phyloP scores from a whole-genome alignment of 2,888 invertebrate species.

The Spodoptera exigua region DNA sequence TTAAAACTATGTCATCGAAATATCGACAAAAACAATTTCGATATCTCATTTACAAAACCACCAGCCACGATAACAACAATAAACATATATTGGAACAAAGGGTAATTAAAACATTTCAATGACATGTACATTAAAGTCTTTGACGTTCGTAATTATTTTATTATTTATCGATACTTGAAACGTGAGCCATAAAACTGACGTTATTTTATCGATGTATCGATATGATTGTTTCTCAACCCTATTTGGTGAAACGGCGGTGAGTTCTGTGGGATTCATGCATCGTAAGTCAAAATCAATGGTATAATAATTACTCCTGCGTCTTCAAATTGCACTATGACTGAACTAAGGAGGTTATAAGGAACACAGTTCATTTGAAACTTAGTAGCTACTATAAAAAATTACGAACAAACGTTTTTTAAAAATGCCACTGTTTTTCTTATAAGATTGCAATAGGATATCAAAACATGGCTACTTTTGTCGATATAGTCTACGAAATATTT shows the following conservation, averaged over 20 bases:
- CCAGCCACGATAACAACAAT: too few species aligned
- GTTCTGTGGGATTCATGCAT: slow-evolving; percentile 52
- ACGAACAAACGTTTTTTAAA: too few species aligned
- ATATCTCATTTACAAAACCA: too few species aligned
- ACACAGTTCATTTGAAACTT: too few species aligned
- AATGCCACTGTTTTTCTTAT: too few species aligned
- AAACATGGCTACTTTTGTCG: too few species aligned
- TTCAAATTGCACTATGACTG: slow-evolving; percentile 1
- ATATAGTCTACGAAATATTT: too few species aligned
- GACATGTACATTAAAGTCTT: slow-evolving; percentile 22
- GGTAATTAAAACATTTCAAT: slow-evolving; percentile 6
- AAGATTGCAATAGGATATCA: too few species aligned
- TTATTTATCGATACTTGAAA: slow-evolving; percentile 33
- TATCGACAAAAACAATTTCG: too few species aligned
- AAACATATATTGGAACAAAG: neutral
- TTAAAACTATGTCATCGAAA: too few species aligned
- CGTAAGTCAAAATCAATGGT: slow-evolving; percentile 59
- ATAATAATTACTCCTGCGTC: slow-evolving; percentile 43
- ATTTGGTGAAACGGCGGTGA: slow-evolving; percentile 37
- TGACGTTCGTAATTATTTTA: slow-evolving; percentile 4
- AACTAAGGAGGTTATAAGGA: neutral
- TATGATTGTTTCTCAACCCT: slow-evolving; percentile 42
- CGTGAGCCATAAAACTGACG: slow-evolving; percentile 27
- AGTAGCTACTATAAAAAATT: too few species aligned
- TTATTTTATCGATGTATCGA: slow-evolving; percentile 52